A percentile compares a stretch with the other conserved stretches of the same genome.
Conservation (phyloP, 2,797 vertebrate species). For the Cuniculus paca region DNA sequence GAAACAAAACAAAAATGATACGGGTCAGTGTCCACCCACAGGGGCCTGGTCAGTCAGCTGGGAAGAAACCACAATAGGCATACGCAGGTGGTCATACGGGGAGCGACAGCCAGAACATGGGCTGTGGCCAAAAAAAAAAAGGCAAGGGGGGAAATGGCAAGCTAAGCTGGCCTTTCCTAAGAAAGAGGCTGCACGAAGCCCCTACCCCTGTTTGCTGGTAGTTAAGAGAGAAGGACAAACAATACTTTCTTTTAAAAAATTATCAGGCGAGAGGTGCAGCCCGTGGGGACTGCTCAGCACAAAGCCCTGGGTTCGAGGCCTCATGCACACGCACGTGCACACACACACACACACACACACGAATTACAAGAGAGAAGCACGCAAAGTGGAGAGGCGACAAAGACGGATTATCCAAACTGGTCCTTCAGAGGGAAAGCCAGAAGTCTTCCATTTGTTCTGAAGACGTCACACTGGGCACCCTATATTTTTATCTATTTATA, state of each 20-base stretch:
- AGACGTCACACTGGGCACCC: neutral
- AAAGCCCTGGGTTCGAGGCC: neutral
- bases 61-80: neutral
- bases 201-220: neutral
- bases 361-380: neutral
- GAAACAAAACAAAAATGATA: neutral
- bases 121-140: neutral
- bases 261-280: neutral
- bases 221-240: neutral
- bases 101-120: too few relatives aligned
- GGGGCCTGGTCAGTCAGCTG: too few relatives aligned
- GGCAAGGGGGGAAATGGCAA: neutral
- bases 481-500: neutral
- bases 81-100: rapidly evolving
- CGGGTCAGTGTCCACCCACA: neutral
- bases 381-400: neutral
- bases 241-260: neutral
- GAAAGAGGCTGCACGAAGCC: neutral
- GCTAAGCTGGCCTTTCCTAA: neutral
- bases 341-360: neutral
- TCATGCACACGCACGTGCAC: neutral
- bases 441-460: neutral
- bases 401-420: neutral
- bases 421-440: neutral
- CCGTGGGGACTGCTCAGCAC: neutral